Percentiles rank a stretch among this genome's conserved stretches.
Conservation (phyloP, 2,888 invertebrate species). For the Melieria crassipennis region DNA sequence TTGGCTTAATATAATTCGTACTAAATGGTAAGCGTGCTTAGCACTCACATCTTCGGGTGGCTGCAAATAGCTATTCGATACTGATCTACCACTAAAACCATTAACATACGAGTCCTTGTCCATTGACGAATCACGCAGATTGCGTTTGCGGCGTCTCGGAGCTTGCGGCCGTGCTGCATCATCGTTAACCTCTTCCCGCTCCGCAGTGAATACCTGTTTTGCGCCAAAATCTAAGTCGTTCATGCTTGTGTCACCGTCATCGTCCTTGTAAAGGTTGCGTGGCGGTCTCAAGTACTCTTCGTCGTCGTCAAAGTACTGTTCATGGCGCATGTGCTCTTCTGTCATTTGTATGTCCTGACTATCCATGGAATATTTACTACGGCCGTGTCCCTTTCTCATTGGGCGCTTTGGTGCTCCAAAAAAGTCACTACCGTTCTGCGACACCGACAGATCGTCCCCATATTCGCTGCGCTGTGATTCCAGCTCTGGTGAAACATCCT, state of each 20-base stretch:
- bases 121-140: constrained; percentile 55
- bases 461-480: constrained; percentile 59
- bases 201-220: constrained; percentile 39
- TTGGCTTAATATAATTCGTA: neutral
- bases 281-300: constrained; percentile 60
- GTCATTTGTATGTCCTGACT: constrained; percentile 63
- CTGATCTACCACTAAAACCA: constrained; percentile 65
- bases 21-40: no score
- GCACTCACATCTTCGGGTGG: constrained; percentile 63
- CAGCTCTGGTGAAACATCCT: constrained; percentile 58
- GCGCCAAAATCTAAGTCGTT: constrained; percentile 49
- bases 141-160: constrained; percentile 64
- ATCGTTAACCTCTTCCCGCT: constrained; percentile 41
- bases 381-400: constrained; percentile 67
- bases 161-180: constrained; percentile 53
- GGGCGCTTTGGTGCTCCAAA: constrained; percentile 66
- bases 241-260: constrained; percentile 45
- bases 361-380: constrained; percentile 61
- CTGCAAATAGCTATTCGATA: constrained; percentile 64
- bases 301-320: constrained; percentile 63
- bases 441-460: constrained; percentile 62
- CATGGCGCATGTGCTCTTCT: constrained; percentile 57
- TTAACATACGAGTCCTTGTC: constrained; percentile 64
- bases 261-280: constrained; percentile 45
- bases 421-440: constrained; percentile 62